These are phyloP conservation scores for Drosophila triauraria DNA, from an alignment of 1,140 invertebrate genomes.

Conservation along the genomic window DNA sequence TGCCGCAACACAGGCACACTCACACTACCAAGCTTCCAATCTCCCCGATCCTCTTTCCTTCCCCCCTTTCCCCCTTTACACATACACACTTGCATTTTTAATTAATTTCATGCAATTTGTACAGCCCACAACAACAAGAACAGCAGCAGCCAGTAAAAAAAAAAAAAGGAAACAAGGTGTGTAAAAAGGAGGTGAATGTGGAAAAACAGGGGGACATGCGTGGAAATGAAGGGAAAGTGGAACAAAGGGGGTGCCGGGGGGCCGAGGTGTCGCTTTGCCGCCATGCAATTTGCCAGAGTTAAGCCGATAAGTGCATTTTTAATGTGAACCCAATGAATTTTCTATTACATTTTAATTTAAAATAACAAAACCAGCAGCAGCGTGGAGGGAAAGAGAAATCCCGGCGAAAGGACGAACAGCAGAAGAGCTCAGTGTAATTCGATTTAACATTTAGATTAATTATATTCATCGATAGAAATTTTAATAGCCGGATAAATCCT, in stretches of 20 bases:
- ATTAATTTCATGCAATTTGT: conserved; percentile 83
- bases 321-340: conserved; percentile 80
- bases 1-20: conserved; percentile 50
- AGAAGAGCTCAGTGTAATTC: conserved; percentile 55
- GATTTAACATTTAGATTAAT: conserved; percentile 82
- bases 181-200: conserved; percentile 10
- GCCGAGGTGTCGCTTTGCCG: conserved; percentile 35
- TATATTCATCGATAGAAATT: conserved; percentile 66
- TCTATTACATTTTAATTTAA: conserved; percentile 84
- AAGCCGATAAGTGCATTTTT: conserved; percentile 83
- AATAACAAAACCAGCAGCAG: conserved; percentile 61
- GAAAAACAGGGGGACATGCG: background rate
- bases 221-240: background rate
- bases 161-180: conserved; percentile 13
- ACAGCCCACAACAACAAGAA: conserved; percentile 40
- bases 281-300: conserved; percentile 71
- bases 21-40: conserved; percentile 12
- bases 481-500: conserved; percentile 70
- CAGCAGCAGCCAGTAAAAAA: conserved; percentile 24
- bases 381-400: background rate
- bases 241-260: background rate
- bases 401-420: background rate
- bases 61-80: background rate
- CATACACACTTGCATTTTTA: conserved; percentile 73
- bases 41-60: background rate